Base-by-base conservation (phyloP, 2,113 vertebrate species). In the Theristicus caerulescens region DNA sequence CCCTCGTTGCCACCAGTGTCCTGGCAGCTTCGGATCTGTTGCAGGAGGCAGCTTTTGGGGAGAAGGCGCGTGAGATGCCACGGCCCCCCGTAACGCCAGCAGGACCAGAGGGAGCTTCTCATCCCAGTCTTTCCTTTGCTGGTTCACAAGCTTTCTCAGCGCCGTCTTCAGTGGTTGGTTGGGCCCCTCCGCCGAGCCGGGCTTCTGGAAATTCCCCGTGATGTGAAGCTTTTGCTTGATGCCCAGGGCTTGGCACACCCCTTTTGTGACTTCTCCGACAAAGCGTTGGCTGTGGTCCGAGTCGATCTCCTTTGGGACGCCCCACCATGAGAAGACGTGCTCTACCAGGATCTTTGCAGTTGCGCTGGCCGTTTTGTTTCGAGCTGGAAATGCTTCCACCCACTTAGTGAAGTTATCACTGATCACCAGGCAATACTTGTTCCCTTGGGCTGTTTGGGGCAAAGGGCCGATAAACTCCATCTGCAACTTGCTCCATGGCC, bases 181-280 rank as follows among this genome's bases (percentile, higher is more conserved):
- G 47, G 86, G 40, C 5, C 38, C 80, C 29, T 94, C 95, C 12
- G 16, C 70, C 0, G 16, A 80, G n/a, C 26, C 0, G 0, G 93
- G 62, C 31, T 90, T 97, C 71, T 94, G 97, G 80, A 95, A 96
- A 42, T 96, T 88, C 36, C 95, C 92, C 0, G 6, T 84, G 81
- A 97, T 95, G 49, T 97, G 88, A 85, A 96, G 94, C 49, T 96
- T 97, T 76, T 97, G 95, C 38, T 94, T 96, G 74, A 97, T 94
- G 16, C 91, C 96, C 59, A 97, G 57, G 6, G 94, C 92, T 89
- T 97, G 93, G 73, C 94, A 94, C 46, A 97, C 95, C 52, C 82
- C 92, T 73, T 93, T 96, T 0, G 73, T 88, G 82, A 96, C 92
- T 42, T 94, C 94, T 26, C 49, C 80, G 0, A 94, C 29, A 47